phyloP scores from a whole-genome alignment of 2,888 invertebrate genomes.

The Diaprepes abbreviatus region DNA sequence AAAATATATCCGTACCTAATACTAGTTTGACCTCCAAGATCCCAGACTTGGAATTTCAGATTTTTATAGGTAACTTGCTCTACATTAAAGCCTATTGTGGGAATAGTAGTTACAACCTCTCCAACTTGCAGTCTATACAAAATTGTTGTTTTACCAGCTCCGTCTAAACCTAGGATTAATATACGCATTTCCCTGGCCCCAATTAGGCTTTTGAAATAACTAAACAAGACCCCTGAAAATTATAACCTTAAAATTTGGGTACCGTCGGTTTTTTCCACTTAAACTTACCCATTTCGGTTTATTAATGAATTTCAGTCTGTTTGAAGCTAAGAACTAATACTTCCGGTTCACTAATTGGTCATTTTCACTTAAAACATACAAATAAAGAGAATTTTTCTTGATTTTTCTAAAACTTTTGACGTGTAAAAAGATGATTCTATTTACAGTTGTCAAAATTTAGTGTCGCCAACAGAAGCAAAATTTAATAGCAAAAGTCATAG shows the following conservation, averaged over 20 bases:
- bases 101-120: slow-evolving; percentile 98
- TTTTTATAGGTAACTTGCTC: slow-evolving; percentile 99
- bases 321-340: not conserved
- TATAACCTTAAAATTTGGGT: slow-evolving; percentile 34
- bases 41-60: slow-evolving; percentile 99
- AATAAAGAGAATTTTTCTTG: not conserved
- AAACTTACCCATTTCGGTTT: slow-evolving; percentile 27
- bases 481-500: not conserved
- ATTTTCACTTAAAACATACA: slow-evolving; percentile 24
- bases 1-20: slow-evolving; percentile 79
- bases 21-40: slow-evolving; percentile 98
- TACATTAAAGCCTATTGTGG: slow-evolving; percentile 99
- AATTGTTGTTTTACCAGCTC: slow-evolving; percentile 99
- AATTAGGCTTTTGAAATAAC: slow-evolving; percentile 95
- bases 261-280: not conserved
- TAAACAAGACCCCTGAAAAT: slow-evolving; percentile 89
- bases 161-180: slow-evolving; percentile 96
- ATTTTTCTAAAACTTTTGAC: slow-evolving; percentile 24
- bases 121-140: slow-evolving; percentile 98
- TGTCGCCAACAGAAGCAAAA: not conserved
- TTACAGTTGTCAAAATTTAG: slow-evolving; percentile 16
- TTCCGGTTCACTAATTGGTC: slow-evolving; percentile 17
- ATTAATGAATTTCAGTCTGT: slow-evolving; percentile 13
- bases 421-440: slow-evolving; percentile 26
- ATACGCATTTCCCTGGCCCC: slow-evolving; percentile 99